Evolutionary conservation across 92 coral and sea anemone species (phyloP).

Genomic region (Zoanthus solanderi): DNA sequence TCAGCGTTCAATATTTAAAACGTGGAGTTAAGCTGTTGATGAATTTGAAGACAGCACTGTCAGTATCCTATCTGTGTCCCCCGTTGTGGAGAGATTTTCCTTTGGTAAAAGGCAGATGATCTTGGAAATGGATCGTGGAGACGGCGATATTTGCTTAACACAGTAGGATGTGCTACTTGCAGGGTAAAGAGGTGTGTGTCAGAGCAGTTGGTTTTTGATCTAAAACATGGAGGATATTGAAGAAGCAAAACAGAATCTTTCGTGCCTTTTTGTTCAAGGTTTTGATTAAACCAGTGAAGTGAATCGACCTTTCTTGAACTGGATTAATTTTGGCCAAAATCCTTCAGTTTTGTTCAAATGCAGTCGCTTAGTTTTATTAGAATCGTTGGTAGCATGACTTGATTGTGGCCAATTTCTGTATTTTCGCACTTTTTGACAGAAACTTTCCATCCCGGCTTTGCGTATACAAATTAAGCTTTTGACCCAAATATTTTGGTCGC

Average conservation of each 20-base stretch:
- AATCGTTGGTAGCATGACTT: not conserved
- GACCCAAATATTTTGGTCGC: conserved; percentile 6
- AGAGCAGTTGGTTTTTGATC: not conserved
- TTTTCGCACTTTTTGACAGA: not conserved
- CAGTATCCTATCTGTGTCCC: not conserved
- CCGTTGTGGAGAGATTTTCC: conserved; percentile 16
- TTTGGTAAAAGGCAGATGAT: not conserved
- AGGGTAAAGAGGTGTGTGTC: conserved; percentile 41
- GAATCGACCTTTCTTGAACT: conserved; percentile 40
- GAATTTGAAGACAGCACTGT: conserved; percentile 37
- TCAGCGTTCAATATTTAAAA: conserved; percentile 8
- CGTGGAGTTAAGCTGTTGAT: conserved; percentile 11
- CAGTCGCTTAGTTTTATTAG: conserved; percentile 21
- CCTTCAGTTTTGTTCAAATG: not conserved
- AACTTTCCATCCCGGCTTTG: not conserved
- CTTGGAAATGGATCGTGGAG: conserved; percentile 18
- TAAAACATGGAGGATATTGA: not conserved
- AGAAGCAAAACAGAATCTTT: conserved; percentile 34
- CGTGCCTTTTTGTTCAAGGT: conserved; percentile 27
- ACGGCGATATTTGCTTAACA: conserved; percentile 40
- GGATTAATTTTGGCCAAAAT: not conserved
- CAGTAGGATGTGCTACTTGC: conserved; percentile 47
- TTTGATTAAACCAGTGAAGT: conserved; percentile 34
- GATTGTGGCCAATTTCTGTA: not conserved
- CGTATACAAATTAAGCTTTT: not conserved